These are phyloP conservation scores for Drosophila parvula DNA, from an alignment of 1,140 invertebrate genomes.

Conservation along the genomic window DNA sequence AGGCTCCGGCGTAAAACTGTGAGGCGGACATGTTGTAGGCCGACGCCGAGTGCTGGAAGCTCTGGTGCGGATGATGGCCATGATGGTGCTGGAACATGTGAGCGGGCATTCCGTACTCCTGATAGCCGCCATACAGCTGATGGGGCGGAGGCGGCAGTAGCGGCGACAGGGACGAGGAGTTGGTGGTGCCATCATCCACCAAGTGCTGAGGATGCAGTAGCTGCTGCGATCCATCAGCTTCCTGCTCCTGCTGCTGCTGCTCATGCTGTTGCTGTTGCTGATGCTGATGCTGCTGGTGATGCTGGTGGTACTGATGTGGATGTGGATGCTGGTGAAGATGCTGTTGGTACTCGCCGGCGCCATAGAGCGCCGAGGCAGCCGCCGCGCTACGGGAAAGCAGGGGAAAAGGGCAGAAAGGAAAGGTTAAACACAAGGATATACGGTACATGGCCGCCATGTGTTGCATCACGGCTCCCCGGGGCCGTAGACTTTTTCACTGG, in stretches of 20 bases:
- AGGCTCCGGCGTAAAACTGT: conserved; percentile 61
- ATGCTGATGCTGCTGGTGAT: conserved; percentile 47
- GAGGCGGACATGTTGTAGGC: conserved; percentile 65
- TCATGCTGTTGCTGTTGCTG: conserved; percentile 41
- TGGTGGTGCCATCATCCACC: conserved; percentile 55
- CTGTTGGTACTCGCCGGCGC: conserved; percentile 68
- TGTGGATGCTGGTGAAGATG: conserved; percentile 53
- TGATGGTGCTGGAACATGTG: conserved; percentile 67
- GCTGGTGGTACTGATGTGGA: conserved; percentile 25
- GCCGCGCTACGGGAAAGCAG: conserved; percentile 43
- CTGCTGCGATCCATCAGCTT: conserved; percentile 36
- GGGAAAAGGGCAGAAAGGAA: conserved; percentile 16
- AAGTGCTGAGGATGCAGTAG: conserved; percentile 50
- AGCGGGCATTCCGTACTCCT: conserved; percentile 68
- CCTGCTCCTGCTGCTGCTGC: conserved; percentile 28
- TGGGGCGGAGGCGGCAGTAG: conserved; percentile 49
- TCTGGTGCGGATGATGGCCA: conserved; percentile 63
- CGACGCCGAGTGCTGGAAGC: conserved; percentile 44
- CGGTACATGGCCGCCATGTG: conserved; percentile 63
- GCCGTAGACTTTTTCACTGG: conserved; percentile 6
- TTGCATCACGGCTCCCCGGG: conserved; percentile 62
- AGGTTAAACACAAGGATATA: conserved; percentile 18
- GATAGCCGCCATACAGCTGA: conserved; percentile 62
- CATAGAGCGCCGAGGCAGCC: conserved; percentile 65
- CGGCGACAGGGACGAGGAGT: conserved; percentile 48